phyloP scores from a whole-genome alignment of 2,113 vertebrate species.

The Nesogale talazaci region DNA sequence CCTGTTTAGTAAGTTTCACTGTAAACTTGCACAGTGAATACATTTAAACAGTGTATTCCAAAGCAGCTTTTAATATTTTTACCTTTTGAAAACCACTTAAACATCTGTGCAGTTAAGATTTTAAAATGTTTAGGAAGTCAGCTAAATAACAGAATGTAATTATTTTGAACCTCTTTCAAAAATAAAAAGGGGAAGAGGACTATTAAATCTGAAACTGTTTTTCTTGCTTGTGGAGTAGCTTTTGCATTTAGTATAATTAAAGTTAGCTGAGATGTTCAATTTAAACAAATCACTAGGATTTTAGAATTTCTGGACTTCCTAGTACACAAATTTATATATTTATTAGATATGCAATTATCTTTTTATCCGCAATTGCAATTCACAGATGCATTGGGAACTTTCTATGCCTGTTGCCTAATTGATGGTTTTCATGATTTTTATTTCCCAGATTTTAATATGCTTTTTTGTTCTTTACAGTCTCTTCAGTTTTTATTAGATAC shows the following conservation, averaged over 20 bases:
- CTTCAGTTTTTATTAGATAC: conserved; percentile 95
- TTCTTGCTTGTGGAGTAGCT: conserved; percentile 24
- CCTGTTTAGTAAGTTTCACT: not conserved
- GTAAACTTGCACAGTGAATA: no score
- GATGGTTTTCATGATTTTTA: conserved; percentile 15
- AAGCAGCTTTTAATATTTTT: not conserved
- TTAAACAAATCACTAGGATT: conserved; percentile 34
- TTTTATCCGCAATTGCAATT: conserved; percentile 37
- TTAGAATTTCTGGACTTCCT: conserved; percentile 37
- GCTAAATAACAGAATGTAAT: conserved; percentile 57
- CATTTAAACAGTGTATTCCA: not conserved
- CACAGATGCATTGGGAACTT: conserved; percentile 22
- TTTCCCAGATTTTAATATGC: conserved; percentile 72
- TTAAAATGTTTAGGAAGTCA: conserved; percentile 15
- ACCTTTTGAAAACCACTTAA: not conserved
- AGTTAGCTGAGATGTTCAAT: conserved; percentile 38
- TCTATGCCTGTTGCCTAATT: conserved; percentile 55
- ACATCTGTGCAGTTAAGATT: not conserved
- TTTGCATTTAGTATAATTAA: conserved; percentile 48
- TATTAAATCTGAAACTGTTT: conserved; percentile 19
- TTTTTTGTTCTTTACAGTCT: conserved; percentile 86
- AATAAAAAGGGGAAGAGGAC: conserved; percentile 14
- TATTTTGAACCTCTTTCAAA: not conserved
- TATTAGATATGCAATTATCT: not conserved
- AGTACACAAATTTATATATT: conserved; percentile 51